A percentile compares a stretch with the other conserved stretches of the same genome.
phyloP scores from a whole-genome alignment of 2,113 vertebrate species.

The Otus sunia region DNA sequence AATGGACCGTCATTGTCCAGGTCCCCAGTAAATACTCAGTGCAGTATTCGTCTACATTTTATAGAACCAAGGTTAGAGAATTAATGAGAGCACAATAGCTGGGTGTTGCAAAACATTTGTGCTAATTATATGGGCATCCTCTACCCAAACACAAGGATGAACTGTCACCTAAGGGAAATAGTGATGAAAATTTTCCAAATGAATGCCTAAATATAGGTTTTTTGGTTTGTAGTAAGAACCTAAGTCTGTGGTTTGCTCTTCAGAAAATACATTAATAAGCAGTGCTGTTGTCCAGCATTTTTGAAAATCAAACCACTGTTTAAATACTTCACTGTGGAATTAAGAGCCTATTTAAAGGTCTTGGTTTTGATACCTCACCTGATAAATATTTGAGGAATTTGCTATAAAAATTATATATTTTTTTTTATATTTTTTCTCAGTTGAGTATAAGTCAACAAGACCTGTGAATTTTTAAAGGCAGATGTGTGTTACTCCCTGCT shows the following conservation, averaged over 20 bases:
- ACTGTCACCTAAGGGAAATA: not conserved
- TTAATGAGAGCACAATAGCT: not conserved
- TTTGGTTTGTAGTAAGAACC: not conserved
- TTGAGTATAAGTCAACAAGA: not conserved
- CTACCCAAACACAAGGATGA: not conserved
- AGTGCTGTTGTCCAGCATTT: not conserved
- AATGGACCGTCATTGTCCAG: not conserved
- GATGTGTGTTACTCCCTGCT: not conserved
- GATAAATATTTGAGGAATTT: slow-evolving; percentile 51
- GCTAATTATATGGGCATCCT: not conserved
- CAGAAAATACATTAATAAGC: not conserved
- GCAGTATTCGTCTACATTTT: not conserved
- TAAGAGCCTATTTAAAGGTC: not conserved
- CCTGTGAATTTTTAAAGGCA: slow-evolving; percentile 6
- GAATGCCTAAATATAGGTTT: not conserved
- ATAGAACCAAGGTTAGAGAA: not conserved
- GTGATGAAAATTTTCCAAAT: not conserved
- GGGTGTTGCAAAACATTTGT: not conserved
- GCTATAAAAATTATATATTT: not conserved
- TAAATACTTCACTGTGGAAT: not conserved
- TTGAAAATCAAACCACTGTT: not conserved
- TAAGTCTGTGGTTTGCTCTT: not conserved
- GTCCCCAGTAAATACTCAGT: not conserved
- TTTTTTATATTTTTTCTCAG: not conserved
- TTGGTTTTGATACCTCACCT: slow-evolving; percentile 4